Percentiles rank a stretch among this genome's conserved stretches.
Conservation (phyloP, 2,113 vertebrate species). For the Amphilophus citrinellus region DNA sequence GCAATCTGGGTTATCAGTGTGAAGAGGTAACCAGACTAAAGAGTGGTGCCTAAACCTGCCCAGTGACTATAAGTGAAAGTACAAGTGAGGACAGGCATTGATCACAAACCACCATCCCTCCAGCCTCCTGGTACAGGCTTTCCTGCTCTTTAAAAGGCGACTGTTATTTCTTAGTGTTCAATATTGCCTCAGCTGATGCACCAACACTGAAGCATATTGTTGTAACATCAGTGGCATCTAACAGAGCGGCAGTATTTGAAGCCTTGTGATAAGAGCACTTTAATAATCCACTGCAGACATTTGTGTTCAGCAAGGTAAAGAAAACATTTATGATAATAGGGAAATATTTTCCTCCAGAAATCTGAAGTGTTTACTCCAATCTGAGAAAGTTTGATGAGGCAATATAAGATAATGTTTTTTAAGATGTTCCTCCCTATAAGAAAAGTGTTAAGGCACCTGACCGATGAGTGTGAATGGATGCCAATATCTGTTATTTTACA, state of each 20-base stretch:
- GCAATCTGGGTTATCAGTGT: fast-evolving
- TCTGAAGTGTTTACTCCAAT: fast-evolving
- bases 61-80: background rate
- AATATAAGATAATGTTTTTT: background rate
- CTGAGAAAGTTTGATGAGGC: background rate
- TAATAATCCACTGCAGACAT: background rate
- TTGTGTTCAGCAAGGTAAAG: background rate
- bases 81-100: background rate
- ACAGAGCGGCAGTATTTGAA: background rate
- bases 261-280: background rate
- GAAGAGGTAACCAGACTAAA: background rate
- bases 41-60: background rate
- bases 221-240: background rate
- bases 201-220: background rate
- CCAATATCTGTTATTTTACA: background rate
- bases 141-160: background rate
- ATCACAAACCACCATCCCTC: background rate
- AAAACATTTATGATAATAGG: background rate
- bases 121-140: background rate
- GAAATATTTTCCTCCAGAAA: background rate
- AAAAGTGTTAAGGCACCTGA: background rate
- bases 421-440: background rate
- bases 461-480: background rate
- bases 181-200: background rate
- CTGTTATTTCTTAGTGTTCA: background rate